These are phyloP conservation scores for Orycteropus afer DNA, from an alignment of 2,113 vertebrate species.

Conservation along the genomic window DNA sequence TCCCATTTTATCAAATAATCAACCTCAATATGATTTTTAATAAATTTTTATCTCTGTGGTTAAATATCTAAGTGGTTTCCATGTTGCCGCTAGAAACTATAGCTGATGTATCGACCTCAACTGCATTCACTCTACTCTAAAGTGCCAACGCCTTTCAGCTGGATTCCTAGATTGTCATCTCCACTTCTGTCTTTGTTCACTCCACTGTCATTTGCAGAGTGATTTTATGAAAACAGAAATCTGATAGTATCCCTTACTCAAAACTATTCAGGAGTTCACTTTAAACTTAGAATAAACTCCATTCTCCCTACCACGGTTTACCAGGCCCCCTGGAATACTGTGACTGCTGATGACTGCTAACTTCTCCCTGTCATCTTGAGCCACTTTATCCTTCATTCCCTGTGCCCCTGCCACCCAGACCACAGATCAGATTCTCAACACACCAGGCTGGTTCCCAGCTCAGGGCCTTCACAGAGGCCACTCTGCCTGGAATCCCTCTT, in stretches of 20 bases:
- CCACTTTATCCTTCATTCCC: neutral
- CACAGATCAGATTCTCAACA: neutral
- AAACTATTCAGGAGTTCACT: neutral
- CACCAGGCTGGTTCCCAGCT: neutral
- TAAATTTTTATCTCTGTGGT: neutral
- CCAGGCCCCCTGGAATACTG: neutral
- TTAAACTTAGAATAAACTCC: neutral
- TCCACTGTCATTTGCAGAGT: accelerated
- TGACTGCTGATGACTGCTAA: neutral
- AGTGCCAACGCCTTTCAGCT: neutral
- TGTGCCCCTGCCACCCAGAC: neutral
- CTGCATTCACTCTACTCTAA: neutral
- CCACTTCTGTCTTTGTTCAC: neutral
- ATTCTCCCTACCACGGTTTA: neutral
- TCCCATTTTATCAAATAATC: neutral
- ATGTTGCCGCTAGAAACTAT: neutral
- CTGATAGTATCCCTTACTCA: neutral
- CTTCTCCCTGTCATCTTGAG: neutral
- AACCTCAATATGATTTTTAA: neutral
- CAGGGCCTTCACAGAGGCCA: neutral
- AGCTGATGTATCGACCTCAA: neutral
- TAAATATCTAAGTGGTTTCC: neutral
- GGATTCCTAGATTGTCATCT: neutral
- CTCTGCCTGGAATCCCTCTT: neutral
- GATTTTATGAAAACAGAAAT: neutral